Conservation (phyloP, 2,797 vertebrate species). For the Hylomyscus alleni region DNA sequence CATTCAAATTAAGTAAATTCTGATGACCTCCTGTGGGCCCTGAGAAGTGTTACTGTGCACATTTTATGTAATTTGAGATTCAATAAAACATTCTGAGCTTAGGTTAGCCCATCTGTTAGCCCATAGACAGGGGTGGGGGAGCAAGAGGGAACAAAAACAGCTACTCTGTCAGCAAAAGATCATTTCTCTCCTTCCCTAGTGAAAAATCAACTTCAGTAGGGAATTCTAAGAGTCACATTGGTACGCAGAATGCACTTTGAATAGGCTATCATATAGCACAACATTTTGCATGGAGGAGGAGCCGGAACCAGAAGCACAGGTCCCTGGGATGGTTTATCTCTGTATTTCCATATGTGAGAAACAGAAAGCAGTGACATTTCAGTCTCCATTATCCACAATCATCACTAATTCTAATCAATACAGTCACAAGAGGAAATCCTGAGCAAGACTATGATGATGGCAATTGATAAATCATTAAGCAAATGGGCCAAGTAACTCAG, state of each 20-base stretch:
- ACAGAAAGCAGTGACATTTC: neutral
- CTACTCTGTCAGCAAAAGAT: neutral
- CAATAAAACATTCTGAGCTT: neutral
- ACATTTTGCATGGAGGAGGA: neutral
- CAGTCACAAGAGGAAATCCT: slow-evolving; percentile 9
- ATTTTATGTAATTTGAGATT: neutral
- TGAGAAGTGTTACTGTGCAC: rapidly evolving
- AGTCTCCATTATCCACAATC: neutral
- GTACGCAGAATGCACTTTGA: neutral
- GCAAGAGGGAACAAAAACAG: neutral
- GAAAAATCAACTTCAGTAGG: neutral
- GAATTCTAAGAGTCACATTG: neutral
- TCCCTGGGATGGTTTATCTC: neutral
- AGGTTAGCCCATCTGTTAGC: neutral
- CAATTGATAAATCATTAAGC: slow-evolving; percentile 36
- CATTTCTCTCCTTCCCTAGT: neutral
- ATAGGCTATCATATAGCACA: neutral
- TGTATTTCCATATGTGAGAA: neutral
- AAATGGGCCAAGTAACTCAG: neutral
- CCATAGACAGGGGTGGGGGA: neutral
- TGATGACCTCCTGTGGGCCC: neutral
- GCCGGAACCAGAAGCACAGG: neutral
- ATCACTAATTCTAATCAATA: slow-evolving; percentile 13
- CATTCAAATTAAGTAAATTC: neutral
- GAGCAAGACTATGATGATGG: neutral